Evolutionary conservation across 1,140 invertebrate genomes (phyloP), one percentile per base, ranked within the genome.

Genomic region (Lysiphlebus fabarum): DNA sequence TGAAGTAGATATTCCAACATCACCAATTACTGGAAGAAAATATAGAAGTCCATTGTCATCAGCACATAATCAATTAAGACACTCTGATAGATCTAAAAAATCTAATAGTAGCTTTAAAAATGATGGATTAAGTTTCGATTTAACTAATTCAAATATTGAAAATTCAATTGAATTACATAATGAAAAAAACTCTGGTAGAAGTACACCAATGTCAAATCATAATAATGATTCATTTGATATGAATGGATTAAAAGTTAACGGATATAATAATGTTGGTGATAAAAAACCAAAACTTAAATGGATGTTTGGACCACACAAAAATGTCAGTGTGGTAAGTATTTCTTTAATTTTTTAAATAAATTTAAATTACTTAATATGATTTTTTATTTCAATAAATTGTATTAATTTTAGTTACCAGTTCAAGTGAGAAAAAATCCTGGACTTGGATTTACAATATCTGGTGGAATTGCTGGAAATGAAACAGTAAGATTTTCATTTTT

Each of bases 281-380:
- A 69, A 58, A 17, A 77, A 68, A 53, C 68, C 73, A 7, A 72
- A 66, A 55, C 70, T 78, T 11, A 77, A 77, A 41, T 85, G 84
- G 84, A 83, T 85, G 70, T 85, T 85, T 67, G 84, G 84, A 40
- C 80, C 77, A 5, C 84, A 85, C 62, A 83, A 77, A 68, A 86
- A 85, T 72, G 83, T 82, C 53, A 83, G 78, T 51, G 84, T 84
- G 64, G 82, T 82, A 62, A 62, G n/a, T 12, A 4, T 44, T 40
- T 48, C n/a, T 37, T 42, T 37, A 26, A 11, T 26, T n/a, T n/a
- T n/a, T n/a, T n/a, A 10, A 33, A 34, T 11, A 14, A 11, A 50
- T 5, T 11, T 36, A 34, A 50, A 2, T 53, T 5, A 53, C n/a
- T n/a, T n/a, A n/a, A n/a, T 34, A 11, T 7, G 7, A 14, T 17